Evolutionary conservation across 2,797 vertebrate genomes (phyloP).

Genomic region (Tapirus indicus): DNA sequence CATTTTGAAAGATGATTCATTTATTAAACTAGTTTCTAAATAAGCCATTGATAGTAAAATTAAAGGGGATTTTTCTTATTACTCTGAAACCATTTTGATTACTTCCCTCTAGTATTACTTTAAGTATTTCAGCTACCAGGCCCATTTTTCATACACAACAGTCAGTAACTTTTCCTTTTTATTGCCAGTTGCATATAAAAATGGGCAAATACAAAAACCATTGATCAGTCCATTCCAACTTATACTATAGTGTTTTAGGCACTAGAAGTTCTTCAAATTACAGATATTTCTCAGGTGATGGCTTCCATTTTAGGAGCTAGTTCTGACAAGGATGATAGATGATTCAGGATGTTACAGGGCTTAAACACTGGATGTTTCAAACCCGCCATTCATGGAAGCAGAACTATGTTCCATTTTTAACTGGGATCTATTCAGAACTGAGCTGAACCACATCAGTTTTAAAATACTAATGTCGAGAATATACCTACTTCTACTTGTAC

Average conservation of each 20-base stretch:
- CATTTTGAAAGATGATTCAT: neutral
- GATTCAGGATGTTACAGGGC: neutral
- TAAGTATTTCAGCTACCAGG: conserved; percentile 22
- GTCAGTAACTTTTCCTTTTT: neutral
- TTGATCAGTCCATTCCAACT: neutral
- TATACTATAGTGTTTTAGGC: neutral
- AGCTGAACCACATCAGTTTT: conserved; percentile 41
- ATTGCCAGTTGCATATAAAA: conserved; percentile 28
- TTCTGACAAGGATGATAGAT: conserved; percentile 4
- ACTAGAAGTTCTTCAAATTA: neutral
- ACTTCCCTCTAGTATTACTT: neutral
- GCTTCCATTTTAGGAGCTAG: conserved; percentile 57
- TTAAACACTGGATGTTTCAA: neutral
- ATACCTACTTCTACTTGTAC: neutral
- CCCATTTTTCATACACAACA: conserved; percentile 15
- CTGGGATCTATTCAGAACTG: conserved; percentile 27
- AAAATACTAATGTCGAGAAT: conserved; percentile 25
- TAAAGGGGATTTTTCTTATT: conserved; percentile 24
- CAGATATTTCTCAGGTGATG: neutral
- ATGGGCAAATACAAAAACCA: neutral
- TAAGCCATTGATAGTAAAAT: neutral
- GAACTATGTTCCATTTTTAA: conserved; percentile 51
- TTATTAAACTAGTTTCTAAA: conserved; percentile 37
- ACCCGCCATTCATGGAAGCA: conserved; percentile 25
- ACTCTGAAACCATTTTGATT: conserved; percentile 17